These are phyloP conservation scores for Trochalopteron elliotii DNA, from an alignment of 2,113 vertebrate genomes.

Conservation along the genomic window DNA sequence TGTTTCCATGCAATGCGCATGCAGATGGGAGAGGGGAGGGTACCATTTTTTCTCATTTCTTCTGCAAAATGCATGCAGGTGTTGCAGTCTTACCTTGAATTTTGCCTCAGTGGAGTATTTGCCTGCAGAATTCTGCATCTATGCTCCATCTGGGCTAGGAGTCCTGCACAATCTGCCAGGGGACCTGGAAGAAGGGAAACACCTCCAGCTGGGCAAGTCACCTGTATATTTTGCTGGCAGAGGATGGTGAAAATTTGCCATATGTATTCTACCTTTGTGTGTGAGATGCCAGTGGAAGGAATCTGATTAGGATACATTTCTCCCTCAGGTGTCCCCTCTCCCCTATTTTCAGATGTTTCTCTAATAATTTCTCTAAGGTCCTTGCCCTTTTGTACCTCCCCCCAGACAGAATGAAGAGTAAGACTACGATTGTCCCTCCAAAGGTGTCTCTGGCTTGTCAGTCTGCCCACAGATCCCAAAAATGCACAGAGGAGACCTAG, in stretches of 20 bases:
- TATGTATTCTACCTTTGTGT: not conserved
- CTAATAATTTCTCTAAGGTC: accelerated
- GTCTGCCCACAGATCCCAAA: not conserved
- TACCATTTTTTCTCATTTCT: not conserved
- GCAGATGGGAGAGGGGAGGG: not conserved
- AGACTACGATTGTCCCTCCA: not conserved
- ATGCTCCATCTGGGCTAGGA: accelerated
- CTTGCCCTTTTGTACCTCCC: not conserved
- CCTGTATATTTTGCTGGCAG: not conserved
- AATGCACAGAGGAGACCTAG: accelerated
- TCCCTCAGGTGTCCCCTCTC: not conserved
- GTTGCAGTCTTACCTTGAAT: not conserved
- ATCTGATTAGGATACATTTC: not conserved
- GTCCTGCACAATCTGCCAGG: not conserved
- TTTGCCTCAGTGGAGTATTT: not conserved
- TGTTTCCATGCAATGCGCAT: not conserved
- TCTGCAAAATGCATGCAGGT: not conserved
- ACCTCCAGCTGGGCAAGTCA: not conserved
- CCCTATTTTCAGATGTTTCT: not conserved
- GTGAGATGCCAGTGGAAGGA: not conserved
- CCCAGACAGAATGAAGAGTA: not conserved
- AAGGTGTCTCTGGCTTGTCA: not conserved
- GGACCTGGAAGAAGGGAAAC: not conserved
- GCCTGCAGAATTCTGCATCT: not conserved
- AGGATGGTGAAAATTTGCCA: not conserved